Evolutionary conservation across 2,888 invertebrate species (phyloP).

Genomic region (Tineola bisselliella): DNA sequence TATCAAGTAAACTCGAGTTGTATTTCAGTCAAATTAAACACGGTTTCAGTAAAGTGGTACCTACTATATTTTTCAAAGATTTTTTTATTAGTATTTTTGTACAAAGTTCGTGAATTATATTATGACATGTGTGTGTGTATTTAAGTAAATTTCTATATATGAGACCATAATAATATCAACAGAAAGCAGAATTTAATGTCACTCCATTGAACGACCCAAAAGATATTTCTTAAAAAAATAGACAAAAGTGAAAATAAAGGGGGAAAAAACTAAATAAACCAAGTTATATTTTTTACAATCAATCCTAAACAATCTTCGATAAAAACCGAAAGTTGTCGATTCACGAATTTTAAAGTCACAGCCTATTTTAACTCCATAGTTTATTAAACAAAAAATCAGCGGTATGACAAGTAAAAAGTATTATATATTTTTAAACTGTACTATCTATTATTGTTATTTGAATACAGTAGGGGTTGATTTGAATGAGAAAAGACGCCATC

Average conservation of each 20-base stretch:
- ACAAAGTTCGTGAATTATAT: no score
- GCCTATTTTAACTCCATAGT: background rate
- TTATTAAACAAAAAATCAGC: background rate
- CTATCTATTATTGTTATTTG: background rate
- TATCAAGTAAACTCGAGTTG: no score
- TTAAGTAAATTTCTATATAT: no score
- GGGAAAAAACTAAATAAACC: background rate
- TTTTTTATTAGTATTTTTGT: no score
- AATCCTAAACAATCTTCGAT: constrained; percentile 9
- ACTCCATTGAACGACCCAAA: background rate
- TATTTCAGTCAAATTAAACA: no score
- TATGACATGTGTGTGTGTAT: no score
- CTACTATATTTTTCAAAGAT: no score
- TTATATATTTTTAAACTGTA: background rate
- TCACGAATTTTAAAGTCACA: background rate
- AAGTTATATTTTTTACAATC: constrained; percentile 4
- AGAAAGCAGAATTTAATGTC: background rate
- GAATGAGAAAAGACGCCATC: constrained; percentile 48
- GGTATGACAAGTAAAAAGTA: background rate
- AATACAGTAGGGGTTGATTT: constrained; percentile 29
- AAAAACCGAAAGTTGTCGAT: constrained; percentile 10
- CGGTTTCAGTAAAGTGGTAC: no score
- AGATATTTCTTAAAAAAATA: background rate
- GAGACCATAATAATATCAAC: background rate
- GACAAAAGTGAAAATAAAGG: constrained; percentile 6